Evolutionary conservation across 1,140 invertebrate species (phyloP), one percentile per base, ranked within the genome.

Genomic region (Uloborus diversus): DNA sequence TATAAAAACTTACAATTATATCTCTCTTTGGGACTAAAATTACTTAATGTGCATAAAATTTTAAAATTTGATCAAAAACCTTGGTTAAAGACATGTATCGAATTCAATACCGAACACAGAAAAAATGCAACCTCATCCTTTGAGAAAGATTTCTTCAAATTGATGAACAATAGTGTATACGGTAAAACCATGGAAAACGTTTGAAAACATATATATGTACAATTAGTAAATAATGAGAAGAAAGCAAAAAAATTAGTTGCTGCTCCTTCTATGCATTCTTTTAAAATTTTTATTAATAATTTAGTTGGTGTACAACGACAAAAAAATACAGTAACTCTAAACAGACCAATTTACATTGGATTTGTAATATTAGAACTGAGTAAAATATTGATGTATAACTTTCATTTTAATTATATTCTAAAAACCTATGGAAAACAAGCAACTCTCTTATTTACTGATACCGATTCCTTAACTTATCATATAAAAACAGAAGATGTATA

Each of bases 1-100:
- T 88, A 89, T 84, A 75, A 82, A 80, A 88, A 86, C 83, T 85
- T 90, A 53, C 84, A 89, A 85, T 87, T 88, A 83, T 88, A 85
- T 81, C 13, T 89, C 28, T 57, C 85, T 62, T 30, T 85, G 68
- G 89, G 88, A 35, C 17, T 86, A 17, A 71, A 83, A 14, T 85
- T 75, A 68, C 30, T 57, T 73, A 20, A 47, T 7, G n/a, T 47
- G 23, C 82, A 84, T 83, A 84, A 82, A 37, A 70, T 81, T 30
- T 49, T 86, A 25, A 82, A 84, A 33, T 70, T 82, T 13, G 68
- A 82, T 53, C 71, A 62, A 28, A 75, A 25, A 5, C n/a, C 59
- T 13, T 62, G 42, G 20, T 14, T 75, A 11, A 27, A 66, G 25
- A 1, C 23, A 25, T 57, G 68, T 28, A 37, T 81, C 62, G 84